Conservation (phyloP, 2,113 vertebrate genomes). For the Campylorhamphus procurvoides region DNA sequence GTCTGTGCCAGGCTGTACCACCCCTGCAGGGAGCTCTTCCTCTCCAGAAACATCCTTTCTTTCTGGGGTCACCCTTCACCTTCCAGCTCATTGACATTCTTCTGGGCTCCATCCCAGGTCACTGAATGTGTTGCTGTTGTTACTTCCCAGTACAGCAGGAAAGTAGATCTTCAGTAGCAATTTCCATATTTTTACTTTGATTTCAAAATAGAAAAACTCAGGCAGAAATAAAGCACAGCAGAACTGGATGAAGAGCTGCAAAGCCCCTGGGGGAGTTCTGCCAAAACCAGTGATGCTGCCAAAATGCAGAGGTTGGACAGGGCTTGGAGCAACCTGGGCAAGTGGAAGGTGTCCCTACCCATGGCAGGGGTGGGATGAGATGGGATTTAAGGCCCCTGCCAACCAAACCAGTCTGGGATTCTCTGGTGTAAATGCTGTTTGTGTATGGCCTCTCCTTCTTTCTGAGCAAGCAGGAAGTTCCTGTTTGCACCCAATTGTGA, state of each 20-base stretch:
- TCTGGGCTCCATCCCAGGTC: background rate
- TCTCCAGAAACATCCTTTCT: accelerated
- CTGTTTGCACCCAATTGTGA: background rate
- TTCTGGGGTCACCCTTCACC: background rate
- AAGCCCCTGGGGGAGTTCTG: background rate
- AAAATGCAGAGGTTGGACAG: background rate
- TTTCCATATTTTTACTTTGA: background rate
- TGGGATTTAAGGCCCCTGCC: background rate
- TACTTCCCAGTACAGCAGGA: background rate
- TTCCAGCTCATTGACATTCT: background rate
- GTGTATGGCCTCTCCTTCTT: too few relatives aligned
- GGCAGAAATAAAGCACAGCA: background rate
- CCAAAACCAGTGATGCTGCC: background rate
- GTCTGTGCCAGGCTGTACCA: background rate
- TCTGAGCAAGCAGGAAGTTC: background rate
- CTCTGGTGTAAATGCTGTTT: background rate
- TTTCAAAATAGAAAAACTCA: background rate
- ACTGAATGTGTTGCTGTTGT: background rate
- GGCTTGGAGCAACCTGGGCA: background rate
- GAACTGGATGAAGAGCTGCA: background rate
- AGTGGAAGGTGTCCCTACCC: background rate
- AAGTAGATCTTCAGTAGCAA: background rate
- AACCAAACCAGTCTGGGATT: background rate
- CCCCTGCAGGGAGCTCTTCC: background rate
- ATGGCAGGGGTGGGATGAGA: background rate